Percentiles rank a stretch among this genome's conserved stretches.
phyloP scores from a whole-genome alignment of 2,113 vertebrate genomes.

The Isurus oxyrinchus region DNA sequence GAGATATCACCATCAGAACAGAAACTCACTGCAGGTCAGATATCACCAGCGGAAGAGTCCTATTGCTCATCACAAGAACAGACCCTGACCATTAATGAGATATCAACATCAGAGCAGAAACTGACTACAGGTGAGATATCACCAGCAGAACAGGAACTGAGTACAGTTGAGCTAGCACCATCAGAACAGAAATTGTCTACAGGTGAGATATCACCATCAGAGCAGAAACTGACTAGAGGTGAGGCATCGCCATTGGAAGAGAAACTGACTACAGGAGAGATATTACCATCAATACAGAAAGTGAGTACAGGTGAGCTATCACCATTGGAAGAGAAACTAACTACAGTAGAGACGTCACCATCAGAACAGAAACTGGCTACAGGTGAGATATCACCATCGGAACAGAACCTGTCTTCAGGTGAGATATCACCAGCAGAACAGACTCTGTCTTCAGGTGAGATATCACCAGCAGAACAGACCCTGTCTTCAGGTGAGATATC shows the following conservation, averaged over 20 bases:
- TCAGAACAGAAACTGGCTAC: too few species aligned
- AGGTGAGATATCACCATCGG: too few species aligned
- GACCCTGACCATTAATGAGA: too few species aligned
- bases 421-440: not conserved
- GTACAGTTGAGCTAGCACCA: not conserved
- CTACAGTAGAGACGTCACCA: too few species aligned
- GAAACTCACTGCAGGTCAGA: not conserved
- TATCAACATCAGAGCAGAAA: too few species aligned
- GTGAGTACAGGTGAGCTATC: not conserved
- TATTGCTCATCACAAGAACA: too few species aligned
- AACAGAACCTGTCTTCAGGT: not conserved
- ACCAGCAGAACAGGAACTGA: not conserved
- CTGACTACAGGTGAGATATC: not conserved
- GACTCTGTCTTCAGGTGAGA: not conserved
- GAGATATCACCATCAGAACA: not conserved
- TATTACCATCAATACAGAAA: not conserved
- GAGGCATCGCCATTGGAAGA: too few species aligned
- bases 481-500: not conserved
- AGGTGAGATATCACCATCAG: too few species aligned
- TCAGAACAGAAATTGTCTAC: not conserved
- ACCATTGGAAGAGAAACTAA: not conserved
- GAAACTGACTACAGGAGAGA: not conserved
- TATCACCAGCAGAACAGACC: not conserved
- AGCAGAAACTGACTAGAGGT: too few species aligned
- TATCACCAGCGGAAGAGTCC: too few species aligned